Percentiles rank a stretch among this genome's conserved stretches.
Conservation (phyloP, 2,797 vertebrate species). For the Ara ararauna region DNA sequence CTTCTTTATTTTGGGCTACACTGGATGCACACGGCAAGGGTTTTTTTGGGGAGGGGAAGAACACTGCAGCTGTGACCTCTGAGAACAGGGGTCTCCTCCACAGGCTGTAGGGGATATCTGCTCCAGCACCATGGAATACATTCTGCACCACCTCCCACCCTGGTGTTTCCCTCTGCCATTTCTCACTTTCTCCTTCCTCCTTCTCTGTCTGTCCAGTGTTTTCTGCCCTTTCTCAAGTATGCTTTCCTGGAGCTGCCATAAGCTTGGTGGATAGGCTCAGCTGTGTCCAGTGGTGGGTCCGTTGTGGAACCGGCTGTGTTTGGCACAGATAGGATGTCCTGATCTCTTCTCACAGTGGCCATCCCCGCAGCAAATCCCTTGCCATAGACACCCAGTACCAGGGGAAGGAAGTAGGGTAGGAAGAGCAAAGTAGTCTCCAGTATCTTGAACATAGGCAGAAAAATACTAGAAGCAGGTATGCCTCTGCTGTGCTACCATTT, state of each 20-base stretch:
- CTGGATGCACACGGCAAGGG: accelerated
- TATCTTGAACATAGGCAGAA: not conserved
- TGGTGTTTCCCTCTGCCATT: not conserved
- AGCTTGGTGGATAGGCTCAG: not conserved
- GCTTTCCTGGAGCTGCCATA: not conserved
- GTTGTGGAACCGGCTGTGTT: accelerated
- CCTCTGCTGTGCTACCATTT: not conserved
- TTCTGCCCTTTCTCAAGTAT: not conserved
- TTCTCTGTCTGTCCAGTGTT: not conserved
- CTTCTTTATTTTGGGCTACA: not conserved
- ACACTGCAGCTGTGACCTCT: not conserved
- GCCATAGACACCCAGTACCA: not conserved
- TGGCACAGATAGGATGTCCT: not conserved
- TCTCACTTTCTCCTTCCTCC: not conserved
- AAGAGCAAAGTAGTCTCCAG: not conserved
- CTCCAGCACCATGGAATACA: not conserved
- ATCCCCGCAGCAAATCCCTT: not conserved
- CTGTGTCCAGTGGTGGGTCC: not conserved
- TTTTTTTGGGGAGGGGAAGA: not conserved
- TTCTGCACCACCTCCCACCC: not conserved
- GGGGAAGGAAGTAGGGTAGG: not conserved
- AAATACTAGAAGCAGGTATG: not conserved
- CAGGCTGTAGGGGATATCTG: not conserved
- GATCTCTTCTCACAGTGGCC: not conserved
- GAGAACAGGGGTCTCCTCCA: not conserved